Evolutionary conservation across 1,140 invertebrate species (phyloP).

Genomic region (Holcopasites calliopsidis): DNA sequence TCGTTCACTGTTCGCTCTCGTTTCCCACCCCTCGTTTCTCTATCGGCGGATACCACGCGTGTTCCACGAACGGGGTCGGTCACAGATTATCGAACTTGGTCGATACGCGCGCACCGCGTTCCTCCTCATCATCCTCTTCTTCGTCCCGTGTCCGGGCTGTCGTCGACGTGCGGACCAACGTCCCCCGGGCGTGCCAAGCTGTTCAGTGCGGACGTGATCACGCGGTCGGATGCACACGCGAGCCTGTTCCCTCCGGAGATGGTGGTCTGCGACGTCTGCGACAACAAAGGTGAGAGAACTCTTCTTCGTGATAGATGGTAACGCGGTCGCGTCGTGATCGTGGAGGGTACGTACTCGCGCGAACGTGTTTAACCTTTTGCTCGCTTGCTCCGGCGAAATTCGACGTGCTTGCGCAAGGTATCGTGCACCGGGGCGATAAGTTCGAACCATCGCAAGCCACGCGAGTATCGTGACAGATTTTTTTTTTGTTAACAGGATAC

Average conservation of each 20-base stretch:
- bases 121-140: conserved; percentile 22
- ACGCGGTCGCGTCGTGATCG: too few species aligned
- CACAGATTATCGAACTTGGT: conserved; percentile 33
- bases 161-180: conserved; percentile 17
- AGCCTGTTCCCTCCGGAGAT: conserved; percentile 47
- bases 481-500: too few species aligned
- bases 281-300: conserved; percentile 71
- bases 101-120: conserved; percentile 13
- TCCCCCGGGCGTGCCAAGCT: conserved; percentile 45
- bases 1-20: neutral
- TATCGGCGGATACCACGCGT: neutral
- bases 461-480: too few species aligned
- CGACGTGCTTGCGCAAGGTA: neutral
- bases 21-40: neutral
- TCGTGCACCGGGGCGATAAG: neutral
- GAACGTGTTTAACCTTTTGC: neutral
- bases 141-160: conserved; percentile 24
- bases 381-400: neutral
- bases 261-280: conserved; percentile 74
- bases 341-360: neutral
- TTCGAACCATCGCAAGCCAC: neutral
- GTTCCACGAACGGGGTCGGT: neutral
- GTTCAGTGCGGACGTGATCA: conserved; percentile 53
- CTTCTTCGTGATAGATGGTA: neutral
- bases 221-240: conserved; percentile 48